phyloP scores from a whole-genome alignment of 1,140 invertebrate species.

The Lepidotrigona ventralis region DNA sequence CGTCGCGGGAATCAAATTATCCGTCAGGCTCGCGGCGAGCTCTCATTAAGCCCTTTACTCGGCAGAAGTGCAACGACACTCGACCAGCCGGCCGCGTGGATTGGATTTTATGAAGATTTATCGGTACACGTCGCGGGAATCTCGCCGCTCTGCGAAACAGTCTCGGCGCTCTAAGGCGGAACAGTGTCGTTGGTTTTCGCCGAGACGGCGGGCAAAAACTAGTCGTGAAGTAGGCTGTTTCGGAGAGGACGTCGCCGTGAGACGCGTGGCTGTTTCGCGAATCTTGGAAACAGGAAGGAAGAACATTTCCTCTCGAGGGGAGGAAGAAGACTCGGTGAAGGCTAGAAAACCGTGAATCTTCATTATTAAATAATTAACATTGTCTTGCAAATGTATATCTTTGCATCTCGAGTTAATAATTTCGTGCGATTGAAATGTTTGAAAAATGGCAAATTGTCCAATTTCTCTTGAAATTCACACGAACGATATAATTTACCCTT shows the following conservation, averaged over 20 bases:
- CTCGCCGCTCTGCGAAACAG: slow-evolving; percentile 5
- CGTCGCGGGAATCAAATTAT: slow-evolving; percentile 42
- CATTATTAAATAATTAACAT: too few species aligned
- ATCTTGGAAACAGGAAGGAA: too few species aligned
- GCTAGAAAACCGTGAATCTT: too few species aligned
- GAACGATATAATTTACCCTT: too few species aligned
- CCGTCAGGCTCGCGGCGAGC: slow-evolving; percentile 27
- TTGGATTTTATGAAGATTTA: slow-evolving; percentile 63
- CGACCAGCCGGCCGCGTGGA: slow-evolving; percentile 23
- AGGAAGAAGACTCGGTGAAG: background rate
- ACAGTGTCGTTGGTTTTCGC: background rate
- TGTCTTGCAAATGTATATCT: too few species aligned
- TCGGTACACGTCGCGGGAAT: slow-evolving; percentile 48
- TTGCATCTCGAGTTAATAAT: too few species aligned
- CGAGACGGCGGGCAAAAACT: background rate
- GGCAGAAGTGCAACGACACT: slow-evolving; percentile 30
- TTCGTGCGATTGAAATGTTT: too few species aligned
- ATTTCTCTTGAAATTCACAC: too few species aligned
- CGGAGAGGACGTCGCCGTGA: background rate
- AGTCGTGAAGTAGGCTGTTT: background rate
- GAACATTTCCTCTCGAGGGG: background rate
- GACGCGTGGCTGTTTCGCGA: background rate
- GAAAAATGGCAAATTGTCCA: too few species aligned
- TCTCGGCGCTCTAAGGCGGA: slow-evolving; percentile 24
- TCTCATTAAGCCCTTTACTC: slow-evolving; percentile 39